Evolutionary conservation across 1,140 invertebrate genomes (phyloP).

Genomic region (Pseudomyrmex flavicornis): DNA sequence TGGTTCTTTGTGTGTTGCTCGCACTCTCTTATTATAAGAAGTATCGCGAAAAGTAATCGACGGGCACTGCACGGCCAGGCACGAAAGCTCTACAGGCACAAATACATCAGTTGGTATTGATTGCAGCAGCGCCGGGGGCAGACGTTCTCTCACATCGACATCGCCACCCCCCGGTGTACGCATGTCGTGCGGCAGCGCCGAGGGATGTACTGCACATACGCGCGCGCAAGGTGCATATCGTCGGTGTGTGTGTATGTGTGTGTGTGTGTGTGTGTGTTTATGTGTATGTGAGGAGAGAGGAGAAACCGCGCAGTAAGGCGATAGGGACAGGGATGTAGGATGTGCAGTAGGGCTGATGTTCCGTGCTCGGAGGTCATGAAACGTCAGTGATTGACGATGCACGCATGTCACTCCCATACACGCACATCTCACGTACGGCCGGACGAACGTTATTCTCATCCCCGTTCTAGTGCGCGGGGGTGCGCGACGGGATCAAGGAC

Average conservation of each 20-base stretch:
- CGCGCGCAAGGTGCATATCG: neutral
- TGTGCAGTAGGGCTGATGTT: slow-evolving; percentile 29
- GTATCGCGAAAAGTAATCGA: slow-evolving; percentile 13
- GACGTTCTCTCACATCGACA: slow-evolving; percentile 56
- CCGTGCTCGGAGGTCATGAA: slow-evolving; percentile 27
- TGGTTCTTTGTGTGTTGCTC: neutral
- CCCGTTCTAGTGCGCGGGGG: slow-evolving; percentile 11
- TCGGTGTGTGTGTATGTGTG: neutral
- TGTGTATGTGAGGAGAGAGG: slow-evolving; percentile 53
- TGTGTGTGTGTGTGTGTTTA: too few species aligned
- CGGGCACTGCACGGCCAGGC: slow-evolving; percentile 23
- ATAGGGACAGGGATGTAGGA: slow-evolving; percentile 41
- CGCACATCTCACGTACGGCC: slow-evolving; percentile 37
- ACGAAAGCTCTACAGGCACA: slow-evolving; percentile 45
- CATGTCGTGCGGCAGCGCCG: slow-evolving; percentile 45
- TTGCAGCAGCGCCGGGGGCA: slow-evolving; percentile 54
- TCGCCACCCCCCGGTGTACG: slow-evolving; percentile 27
- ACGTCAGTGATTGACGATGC: slow-evolving; percentile 59
- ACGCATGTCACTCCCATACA: slow-evolving; percentile 68
- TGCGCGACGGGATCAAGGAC: slow-evolving; percentile 63
- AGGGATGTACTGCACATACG: slow-evolving; percentile 25
- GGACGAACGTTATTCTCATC: slow-evolving; percentile 51
- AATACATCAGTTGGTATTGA: slow-evolving; percentile 61
- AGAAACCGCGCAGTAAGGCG: slow-evolving; percentile 74
- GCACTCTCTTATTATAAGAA: neutral